phyloP scores from a whole-genome alignment of 2,888 invertebrate species.

The Apantesis nais region DNA sequence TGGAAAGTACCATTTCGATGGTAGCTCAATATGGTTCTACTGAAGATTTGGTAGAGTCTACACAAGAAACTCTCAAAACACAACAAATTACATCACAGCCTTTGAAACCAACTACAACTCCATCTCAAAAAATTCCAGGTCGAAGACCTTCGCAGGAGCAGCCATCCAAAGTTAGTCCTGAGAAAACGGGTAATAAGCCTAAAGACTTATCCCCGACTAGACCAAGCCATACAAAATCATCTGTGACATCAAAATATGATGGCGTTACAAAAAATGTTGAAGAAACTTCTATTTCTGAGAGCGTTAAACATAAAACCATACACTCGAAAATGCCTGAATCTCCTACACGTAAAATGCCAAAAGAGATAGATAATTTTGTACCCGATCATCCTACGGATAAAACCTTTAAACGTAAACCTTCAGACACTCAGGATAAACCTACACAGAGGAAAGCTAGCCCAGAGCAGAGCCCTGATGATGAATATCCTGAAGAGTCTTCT shows the following conservation, averaged over 20 bases:
- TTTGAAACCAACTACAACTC: slow-evolving; percentile 26
- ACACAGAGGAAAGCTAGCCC: slow-evolving; percentile 25
- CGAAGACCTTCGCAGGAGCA: slow-evolving; percentile 6
- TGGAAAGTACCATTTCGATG: slow-evolving; percentile 34
- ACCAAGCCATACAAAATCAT: slow-evolving; percentile 25
- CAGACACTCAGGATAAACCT: slow-evolving; percentile 9
- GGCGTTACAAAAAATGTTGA: slow-evolving; percentile 17
- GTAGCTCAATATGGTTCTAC: slow-evolving; percentile 32
- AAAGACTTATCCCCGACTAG: slow-evolving; percentile 16
- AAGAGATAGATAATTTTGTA: slow-evolving; percentile 12
- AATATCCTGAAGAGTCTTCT: slow-evolving; percentile 20
- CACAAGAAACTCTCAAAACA: slow-evolving; percentile 15
- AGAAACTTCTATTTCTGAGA: slow-evolving; percentile 18
- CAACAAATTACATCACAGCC: slow-evolving; percentile 16
- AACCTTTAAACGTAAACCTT: slow-evolving; percentile 31
- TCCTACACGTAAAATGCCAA: slow-evolving; percentile 29
- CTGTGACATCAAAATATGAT: slow-evolving; percentile 26
- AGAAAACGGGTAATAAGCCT: slow-evolving; percentile 22
- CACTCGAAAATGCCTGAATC: slow-evolving; percentile 25
- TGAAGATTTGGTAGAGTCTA: slow-evolving; percentile 25
- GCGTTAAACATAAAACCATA: slow-evolving; percentile 25
- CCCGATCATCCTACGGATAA: slow-evolving; percentile 25
- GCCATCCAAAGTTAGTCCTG: slow-evolving; percentile 19
- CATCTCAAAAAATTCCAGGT: slow-evolving; percentile 17
- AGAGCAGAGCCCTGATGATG: slow-evolving; percentile 28